Conservation (phyloP, 1,140 invertebrate genomes). For the Aphaenogaster rudis region DNA sequence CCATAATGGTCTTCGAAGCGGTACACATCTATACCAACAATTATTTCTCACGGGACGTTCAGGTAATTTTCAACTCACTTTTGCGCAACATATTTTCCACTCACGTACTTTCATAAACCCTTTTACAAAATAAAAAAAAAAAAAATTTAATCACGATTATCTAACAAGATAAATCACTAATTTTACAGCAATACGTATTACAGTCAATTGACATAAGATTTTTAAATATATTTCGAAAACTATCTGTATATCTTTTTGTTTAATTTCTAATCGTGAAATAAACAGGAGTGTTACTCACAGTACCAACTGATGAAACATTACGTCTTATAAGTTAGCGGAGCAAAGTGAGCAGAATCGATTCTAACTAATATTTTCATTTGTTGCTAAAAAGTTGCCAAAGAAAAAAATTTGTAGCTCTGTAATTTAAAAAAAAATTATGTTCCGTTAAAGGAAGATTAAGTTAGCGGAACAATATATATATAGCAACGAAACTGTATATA, state of each 20-base stretch:
- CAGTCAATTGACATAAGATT: background rate
- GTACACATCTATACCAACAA: conserved; percentile 92
- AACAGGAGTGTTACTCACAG: background rate
- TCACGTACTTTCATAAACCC: background rate
- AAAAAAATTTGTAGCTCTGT: too few relatives aligned
- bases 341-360: too few relatives aligned
- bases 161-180: background rate
- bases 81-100: background rate
- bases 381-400: too few relatives aligned
- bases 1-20: conserved; percentile 89
- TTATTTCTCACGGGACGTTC: conserved; percentile 90
- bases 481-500: too few relatives aligned
- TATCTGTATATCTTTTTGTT: background rate
- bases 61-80: conserved; percentile 84
- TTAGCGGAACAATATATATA: too few relatives aligned
- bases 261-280: background rate
- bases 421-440: too few relatives aligned
- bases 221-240: conserved; percentile 2
- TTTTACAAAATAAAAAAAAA: background rate
- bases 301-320: background rate
- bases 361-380: too few relatives aligned
- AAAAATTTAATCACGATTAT: background rate
- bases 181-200: background rate
- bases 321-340: too few relatives aligned
- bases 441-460: too few relatives aligned